Evolutionary conservation across 2,888 invertebrate species (phyloP).

Genomic region (Hemaris fuciformis): DNA sequence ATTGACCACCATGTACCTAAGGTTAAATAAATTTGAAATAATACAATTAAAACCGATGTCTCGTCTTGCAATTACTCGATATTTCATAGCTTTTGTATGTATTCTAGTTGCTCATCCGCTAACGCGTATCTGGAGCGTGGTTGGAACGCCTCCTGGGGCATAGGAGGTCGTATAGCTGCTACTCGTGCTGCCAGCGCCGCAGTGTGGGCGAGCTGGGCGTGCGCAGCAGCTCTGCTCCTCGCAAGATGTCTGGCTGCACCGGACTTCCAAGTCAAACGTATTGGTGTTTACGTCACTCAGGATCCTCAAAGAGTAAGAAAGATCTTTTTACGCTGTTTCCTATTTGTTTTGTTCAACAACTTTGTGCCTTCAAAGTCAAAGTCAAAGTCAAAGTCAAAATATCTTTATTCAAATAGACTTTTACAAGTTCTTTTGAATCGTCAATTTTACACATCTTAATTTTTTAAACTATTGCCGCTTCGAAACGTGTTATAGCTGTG

Average conservation of each 20-base stretch:
- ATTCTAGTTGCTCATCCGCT: conserved; percentile 62
- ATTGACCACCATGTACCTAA: too few species aligned
- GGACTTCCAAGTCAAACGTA: conserved; percentile 59
- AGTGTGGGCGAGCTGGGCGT: conserved; percentile 65
- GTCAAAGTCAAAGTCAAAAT: too few species aligned
- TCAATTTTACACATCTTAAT: too few species aligned
- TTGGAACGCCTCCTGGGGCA: conserved; percentile 50
- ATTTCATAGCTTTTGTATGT: neutral
- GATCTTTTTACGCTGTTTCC: neutral
- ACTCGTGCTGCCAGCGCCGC: conserved; percentile 64
- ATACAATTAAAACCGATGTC: too few species aligned
- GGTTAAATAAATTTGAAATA: too few species aligned
- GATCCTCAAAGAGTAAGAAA: conserved; percentile 59
- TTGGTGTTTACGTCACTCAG: conserved; percentile 51
- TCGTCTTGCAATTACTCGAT: too few species aligned
- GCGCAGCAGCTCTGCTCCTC: conserved; percentile 59
- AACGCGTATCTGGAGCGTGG: conserved; percentile 48
- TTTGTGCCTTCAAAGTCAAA: too few species aligned
- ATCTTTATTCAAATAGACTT: too few species aligned
- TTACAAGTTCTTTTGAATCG: too few species aligned
- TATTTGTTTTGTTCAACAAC: too few species aligned
- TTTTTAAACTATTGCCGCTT: too few species aligned
- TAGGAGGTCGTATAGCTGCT: conserved; percentile 52
- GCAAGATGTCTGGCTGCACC: conserved; percentile 68
- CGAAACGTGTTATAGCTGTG: too few species aligned